Conservation (phyloP, 2,113 vertebrate genomes). For the Aplodontia rufa region DNA sequence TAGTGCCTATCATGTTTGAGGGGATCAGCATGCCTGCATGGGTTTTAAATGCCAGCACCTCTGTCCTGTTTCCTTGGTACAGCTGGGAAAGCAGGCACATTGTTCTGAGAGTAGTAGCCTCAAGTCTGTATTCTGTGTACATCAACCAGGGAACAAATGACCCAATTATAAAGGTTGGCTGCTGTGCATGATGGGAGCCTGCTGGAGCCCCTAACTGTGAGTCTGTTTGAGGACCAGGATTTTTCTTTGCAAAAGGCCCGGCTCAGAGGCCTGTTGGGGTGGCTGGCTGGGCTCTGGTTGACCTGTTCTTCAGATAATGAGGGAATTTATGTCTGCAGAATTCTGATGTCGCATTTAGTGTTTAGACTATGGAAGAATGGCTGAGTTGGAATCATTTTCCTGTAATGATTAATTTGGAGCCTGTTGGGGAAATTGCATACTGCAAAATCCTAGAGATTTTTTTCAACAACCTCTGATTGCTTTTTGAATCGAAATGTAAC, state of each 20-base stretch:
- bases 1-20: background rate
- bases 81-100: background rate
- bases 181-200: background rate
- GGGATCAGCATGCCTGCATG: background rate
- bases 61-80: background rate
- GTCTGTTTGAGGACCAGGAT: background rate
- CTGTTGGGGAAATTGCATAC: background rate
- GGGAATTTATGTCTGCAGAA: slow-evolving; percentile 46
- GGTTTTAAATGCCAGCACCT: background rate
- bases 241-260: background rate
- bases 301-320: slow-evolving; percentile 55
- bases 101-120: slow-evolving; percentile 25
- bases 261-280: background rate
- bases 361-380: slow-evolving; percentile 31
- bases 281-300: background rate
- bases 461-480: slow-evolving; percentile 40
- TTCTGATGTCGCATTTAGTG: background rate
- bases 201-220: background rate
- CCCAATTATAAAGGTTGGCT: slow-evolving; percentile 60
- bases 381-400: slow-evolving; percentile 16
- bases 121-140: background rate
- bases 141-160: slow-evolving; percentile 44
- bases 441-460: slow-evolving; percentile 43
- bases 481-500: slow-evolving; percentile 22
- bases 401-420: slow-evolving; percentile 46